Evolutionary conservation across 2,888 invertebrate genomes (phyloP).

Genomic region (Agrilus mali): DNA sequence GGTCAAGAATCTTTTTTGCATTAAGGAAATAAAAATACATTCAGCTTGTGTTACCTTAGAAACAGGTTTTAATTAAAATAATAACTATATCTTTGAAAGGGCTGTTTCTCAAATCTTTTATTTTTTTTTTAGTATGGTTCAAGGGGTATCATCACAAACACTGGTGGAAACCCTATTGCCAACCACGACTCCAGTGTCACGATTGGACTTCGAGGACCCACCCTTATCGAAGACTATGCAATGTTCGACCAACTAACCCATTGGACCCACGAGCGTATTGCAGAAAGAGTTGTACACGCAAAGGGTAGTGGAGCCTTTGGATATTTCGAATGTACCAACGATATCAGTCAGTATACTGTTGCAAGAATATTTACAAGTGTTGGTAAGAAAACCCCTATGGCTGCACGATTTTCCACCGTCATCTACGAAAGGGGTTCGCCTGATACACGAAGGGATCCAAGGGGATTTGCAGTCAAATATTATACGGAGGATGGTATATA

Average conservation of each 20-base stretch:
- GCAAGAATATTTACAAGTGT: slow-evolving; percentile 65
- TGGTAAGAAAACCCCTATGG: slow-evolving; percentile 72
- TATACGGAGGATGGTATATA: slow-evolving; percentile 87
- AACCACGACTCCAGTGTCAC: slow-evolving; percentile 67
- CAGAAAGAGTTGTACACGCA: slow-evolving; percentile 91
- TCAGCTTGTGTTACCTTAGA: no score
- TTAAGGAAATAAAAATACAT: no score
- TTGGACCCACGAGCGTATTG: slow-evolving; percentile 85
- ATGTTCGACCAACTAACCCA: slow-evolving; percentile 67
- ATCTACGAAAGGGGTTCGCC: slow-evolving; percentile 84
- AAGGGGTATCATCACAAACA: slow-evolving; percentile 43
- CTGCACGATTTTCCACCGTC: slow-evolving; percentile 71
- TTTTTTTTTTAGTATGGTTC: no score
- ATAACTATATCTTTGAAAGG: no score
- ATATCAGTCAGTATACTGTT: slow-evolving; percentile 65
- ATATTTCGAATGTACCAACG: slow-evolving; percentile 78
- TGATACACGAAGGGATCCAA: slow-evolving; percentile 79
- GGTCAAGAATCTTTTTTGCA: no score
- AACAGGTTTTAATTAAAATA: no score
- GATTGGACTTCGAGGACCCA: slow-evolving; percentile 75
- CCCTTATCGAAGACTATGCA: slow-evolving; percentile 72
- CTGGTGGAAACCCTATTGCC: slow-evolving; percentile 69
- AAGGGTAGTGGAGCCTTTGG: slow-evolving; percentile 85
- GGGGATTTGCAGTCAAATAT: slow-evolving; percentile 88
- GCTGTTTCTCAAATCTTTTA: no score